Percentiles rank a stretch among this genome's conserved stretches.
Evolutionary conservation across 2,797 vertebrate genomes (phyloP).

Genomic region (Sandelia bainsii): DNA sequence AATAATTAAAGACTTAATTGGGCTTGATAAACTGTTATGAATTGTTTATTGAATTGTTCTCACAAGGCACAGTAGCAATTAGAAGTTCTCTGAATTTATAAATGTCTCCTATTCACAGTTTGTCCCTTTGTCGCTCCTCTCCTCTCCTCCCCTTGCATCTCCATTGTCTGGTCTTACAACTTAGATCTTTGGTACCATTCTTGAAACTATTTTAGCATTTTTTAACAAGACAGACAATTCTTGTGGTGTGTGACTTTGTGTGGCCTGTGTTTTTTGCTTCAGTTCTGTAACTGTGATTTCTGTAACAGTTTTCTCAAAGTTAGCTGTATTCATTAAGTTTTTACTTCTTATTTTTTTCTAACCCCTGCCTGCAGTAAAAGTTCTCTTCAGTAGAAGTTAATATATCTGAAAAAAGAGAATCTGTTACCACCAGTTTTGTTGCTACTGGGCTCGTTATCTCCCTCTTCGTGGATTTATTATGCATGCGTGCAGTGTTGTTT

Average conservation of each 20-base stretch:
- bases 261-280: conserved; percentile 1
- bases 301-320: conserved; percentile 36
- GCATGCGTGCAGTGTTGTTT: conserved; percentile 56
- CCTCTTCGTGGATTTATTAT: conserved; percentile 55
- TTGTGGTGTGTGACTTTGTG: background rate
- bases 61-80: conserved; percentile 59
- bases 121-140: conserved; percentile 18
- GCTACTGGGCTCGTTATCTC: conserved; percentile 29
- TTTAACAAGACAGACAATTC: background rate
- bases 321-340: conserved; percentile 28
- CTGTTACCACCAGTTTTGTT: conserved; percentile 44
- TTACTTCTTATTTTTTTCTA: conserved; percentile 8
- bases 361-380: conserved; percentile 26
- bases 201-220: background rate
- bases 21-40: conserved; percentile 73
- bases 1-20: conserved; percentile 75
- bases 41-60: conserved; percentile 74
- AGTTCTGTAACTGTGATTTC: conserved; percentile 11
- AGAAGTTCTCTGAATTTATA: conserved; percentile 64
- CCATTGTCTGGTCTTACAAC: no score
- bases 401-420: conserved; percentile 61
- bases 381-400: conserved; percentile 37
- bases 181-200: background rate
- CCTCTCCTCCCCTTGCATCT: background rate
- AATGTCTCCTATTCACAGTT: conserved; percentile 34